Conservation (phyloP, 2,113 vertebrate genomes). For the Dicentrarchus labrax region DNA sequence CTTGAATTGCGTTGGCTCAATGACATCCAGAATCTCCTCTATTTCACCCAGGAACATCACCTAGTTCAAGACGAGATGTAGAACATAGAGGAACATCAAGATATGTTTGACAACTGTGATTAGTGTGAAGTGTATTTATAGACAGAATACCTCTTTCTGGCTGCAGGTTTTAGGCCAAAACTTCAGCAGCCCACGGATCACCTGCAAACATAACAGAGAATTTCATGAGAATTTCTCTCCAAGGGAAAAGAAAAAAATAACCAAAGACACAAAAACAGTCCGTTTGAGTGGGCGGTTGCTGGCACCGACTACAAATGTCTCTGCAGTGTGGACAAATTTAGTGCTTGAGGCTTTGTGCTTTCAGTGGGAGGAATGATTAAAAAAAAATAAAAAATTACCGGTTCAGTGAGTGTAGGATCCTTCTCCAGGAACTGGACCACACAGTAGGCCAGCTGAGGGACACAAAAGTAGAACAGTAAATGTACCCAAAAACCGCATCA, state of each 20-base stretch:
- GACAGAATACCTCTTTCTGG: slow-evolving; percentile 93
- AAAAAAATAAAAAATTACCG: slow-evolving; percentile 82
- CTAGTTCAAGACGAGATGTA: slow-evolving; percentile 77
- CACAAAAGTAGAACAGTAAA: slow-evolving; percentile 53
- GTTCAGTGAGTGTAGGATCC: slow-evolving; percentile 96
- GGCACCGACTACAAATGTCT: slow-evolving; percentile 35
- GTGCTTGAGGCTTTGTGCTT: slow-evolving; percentile 36
- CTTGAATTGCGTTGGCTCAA: slow-evolving; percentile 98
- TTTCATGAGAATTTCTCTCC: slow-evolving; percentile 21
- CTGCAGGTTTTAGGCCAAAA: slow-evolving; percentile 99
- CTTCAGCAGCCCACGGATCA: slow-evolving; percentile 95
- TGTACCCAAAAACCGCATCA: neutral
- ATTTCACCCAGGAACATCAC: slow-evolving; percentile 99
- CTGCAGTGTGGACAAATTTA: slow-evolving; percentile 57
- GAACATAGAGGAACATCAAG: neutral
- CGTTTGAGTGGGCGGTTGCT: slow-evolving; percentile 48
- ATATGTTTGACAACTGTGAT: rapidly evolving
- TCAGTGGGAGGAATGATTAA: slow-evolving; percentile 45
- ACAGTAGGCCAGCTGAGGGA: slow-evolving; percentile 95
- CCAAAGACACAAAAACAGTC: neutral
- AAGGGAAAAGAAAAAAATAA: slow-evolving; percentile 5
- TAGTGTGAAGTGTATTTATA: neutral
- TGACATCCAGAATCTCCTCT: slow-evolving; percentile 98
- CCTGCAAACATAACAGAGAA: slow-evolving; percentile 80
- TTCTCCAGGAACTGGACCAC: slow-evolving; percentile 99